These are phyloP conservation scores for Conomelus anceps DNA, from an alignment of 2,888 invertebrate genomes.

Conservation along the genomic window DNA sequence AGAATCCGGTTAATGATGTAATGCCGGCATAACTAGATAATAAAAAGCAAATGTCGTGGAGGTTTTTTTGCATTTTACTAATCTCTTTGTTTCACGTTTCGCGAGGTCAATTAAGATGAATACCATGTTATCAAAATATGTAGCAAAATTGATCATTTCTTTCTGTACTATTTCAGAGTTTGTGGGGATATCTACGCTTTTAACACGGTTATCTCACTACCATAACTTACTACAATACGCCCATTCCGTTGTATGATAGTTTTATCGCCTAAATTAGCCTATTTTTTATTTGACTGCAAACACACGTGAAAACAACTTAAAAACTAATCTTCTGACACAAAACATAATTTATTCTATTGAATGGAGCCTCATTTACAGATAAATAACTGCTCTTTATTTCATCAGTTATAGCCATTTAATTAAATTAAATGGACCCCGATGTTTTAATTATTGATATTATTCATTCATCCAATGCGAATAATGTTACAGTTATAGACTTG, in stretches of 20 bases:
- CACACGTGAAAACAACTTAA: too few relatives aligned
- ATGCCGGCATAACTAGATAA: neutral
- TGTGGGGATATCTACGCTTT: neutral
- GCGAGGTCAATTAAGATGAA: neutral
- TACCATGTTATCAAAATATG: neutral
- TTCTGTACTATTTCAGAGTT: neutral
- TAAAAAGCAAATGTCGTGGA: neutral
- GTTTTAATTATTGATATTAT: too few relatives aligned
- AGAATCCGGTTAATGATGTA: neutral
- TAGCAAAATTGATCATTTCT: neutral
- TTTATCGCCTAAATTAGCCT: neutral
- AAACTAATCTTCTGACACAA: too few relatives aligned
- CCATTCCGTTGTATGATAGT: neutral
- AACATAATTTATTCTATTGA: too few relatives aligned
- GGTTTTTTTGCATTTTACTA: neutral
- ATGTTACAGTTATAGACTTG: too few relatives aligned
- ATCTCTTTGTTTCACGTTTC: neutral
- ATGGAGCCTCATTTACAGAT: too few relatives aligned
- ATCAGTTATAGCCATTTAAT: too few relatives aligned
- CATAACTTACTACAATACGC: too few relatives aligned
- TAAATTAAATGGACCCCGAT: too few relatives aligned
- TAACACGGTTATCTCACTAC: neutral
- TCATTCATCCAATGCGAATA: too few relatives aligned
- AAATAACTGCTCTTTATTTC: too few relatives aligned
- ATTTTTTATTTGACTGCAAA: neutral